Conservation (phyloP, 2,113 vertebrate species). For the Caranx ignobilis region DNA sequence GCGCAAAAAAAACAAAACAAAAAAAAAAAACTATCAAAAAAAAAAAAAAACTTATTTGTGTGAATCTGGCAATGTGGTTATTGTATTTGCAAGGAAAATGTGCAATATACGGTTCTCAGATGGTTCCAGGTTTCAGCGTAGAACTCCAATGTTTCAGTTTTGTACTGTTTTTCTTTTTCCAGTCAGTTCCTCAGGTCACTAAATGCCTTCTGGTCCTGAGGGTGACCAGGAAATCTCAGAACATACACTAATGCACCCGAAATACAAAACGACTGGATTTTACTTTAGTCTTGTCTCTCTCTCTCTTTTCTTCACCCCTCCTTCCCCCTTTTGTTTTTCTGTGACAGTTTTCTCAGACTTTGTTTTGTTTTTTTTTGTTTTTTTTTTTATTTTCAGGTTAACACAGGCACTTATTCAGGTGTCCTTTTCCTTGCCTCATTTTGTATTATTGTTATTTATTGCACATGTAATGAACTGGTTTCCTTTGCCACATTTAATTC, state of each 20-base stretch:
- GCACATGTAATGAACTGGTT: conserved; percentile 82
- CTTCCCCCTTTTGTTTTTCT: not conserved
- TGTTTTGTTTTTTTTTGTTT: not conserved
- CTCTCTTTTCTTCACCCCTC: not conserved
- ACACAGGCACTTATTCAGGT: conserved; percentile 71
- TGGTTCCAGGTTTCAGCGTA: conserved; percentile 71
- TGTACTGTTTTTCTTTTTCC: conserved; percentile 45
- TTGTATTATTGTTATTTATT: conserved; percentile 85
- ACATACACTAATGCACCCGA: conserved; percentile 79
- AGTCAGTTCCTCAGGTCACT: conserved; percentile 82
- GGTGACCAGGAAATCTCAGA: conserved; percentile 77
- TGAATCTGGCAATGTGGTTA: conserved; percentile 65
- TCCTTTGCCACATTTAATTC: conserved; percentile 75
- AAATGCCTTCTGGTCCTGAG: conserved; percentile 80
- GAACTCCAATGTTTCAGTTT: conserved; percentile 53
- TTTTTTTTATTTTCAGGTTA: conserved; percentile 52
- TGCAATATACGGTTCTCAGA: conserved; percentile 84
- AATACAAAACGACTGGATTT: conserved; percentile 68
- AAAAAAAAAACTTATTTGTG: conserved; percentile 6
- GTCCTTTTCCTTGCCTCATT: conserved; percentile 72
- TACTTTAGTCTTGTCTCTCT: conserved; percentile 49
- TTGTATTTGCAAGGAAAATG: conserved; percentile 80
- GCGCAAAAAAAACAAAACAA: conserved; percentile 11
- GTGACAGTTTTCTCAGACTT: conserved; percentile 8
- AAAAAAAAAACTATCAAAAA: not conserved